Evolutionary conservation across 2,113 vertebrate genomes (phyloP), one percentile per base, ranked within the genome.

Genomic region (Cyprinodon variegatus): DNA sequence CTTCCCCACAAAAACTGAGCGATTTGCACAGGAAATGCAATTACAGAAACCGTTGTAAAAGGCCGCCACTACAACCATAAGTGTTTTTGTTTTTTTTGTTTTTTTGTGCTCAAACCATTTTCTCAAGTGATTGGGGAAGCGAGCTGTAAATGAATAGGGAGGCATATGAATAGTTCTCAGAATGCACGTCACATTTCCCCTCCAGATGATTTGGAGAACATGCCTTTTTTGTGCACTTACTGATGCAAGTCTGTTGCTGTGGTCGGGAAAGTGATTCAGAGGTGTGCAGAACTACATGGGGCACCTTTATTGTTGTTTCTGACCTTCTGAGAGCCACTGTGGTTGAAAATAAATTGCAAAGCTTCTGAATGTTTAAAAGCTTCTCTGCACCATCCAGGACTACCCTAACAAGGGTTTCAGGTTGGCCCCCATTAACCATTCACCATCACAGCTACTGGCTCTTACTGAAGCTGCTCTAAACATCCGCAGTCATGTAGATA

Each of bases 81-180:
- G 90, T 90, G 90, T 79, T 85, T 89, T 89, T 60, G 86, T 91
- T 86, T 87, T 86, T 78, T 86, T 86, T 89, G 45, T 88, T 91
- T 88, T 88, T 88, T 87, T 86, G 87, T 71, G 84, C 86, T 82
- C 76, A 78, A 77, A 74, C 85, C 83, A 91, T 91, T 91, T 91
- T 83, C 89, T 91, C 90, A 88, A 93, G 91, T 93, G 91, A 93
- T 91, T 93, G 84, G 83, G 86, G 86, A 89, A 89, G 90, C 73
- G 65, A 83, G 83, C 71, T 84, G 72, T 79, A 90, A 91, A 89
- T 89, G 88, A 90, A 87, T 65, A 67, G 82, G 90, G 85, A 85
- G 73, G 91, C 74, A 77, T 72, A 86, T 83, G 83, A 90, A 86
- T 78, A 86, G 86, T 83, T 89, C 74, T 81, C 76, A 84, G 79